phyloP scores from a whole-genome alignment of 2,113 vertebrate species.

The Pavo muticus region DNA sequence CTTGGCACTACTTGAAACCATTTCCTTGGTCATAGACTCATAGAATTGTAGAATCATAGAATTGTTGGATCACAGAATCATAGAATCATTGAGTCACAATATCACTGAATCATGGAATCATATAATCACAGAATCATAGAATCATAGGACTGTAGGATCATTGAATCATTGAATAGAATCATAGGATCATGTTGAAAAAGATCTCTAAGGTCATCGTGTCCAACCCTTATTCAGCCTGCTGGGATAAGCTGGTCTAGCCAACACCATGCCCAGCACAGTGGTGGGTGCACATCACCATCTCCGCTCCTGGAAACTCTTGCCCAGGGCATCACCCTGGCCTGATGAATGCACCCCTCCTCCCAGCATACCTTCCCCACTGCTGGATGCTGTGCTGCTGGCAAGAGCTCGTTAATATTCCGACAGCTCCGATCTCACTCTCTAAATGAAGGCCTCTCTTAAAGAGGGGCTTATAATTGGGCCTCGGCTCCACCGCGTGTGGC shows the following conservation, averaged over 20 bases:
- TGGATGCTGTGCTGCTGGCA: neutral
- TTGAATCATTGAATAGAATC: neutral
- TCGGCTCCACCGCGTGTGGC: neutral
- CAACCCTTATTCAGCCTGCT: neutral
- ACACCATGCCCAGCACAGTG: fast-evolving
- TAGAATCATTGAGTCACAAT: no score
- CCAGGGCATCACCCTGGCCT: neutral
- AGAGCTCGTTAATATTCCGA: conserved; percentile 66
- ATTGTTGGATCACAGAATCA: no score
- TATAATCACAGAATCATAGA: no score
- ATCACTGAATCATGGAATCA: neutral
- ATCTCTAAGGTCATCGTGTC: neutral
- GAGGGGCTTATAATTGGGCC: conserved; percentile 66
- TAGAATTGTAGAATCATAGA: neutral
- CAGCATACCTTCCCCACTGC: fast-evolving
- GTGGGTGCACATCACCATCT: neutral
- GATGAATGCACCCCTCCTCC: neutral
- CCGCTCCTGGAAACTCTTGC: neutral
- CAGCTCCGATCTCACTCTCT: neutral
- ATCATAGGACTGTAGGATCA: no score
- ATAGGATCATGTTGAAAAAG: neutral
- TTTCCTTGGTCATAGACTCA: neutral
- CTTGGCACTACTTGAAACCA: neutral
- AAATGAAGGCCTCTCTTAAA: conserved; percentile 25
- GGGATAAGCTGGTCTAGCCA: neutral